A percentile compares a stretch with the other conserved stretches of the same genome.
Conservation (phyloP, 2,888 invertebrate species). For the Pyralis farinalis region DNA sequence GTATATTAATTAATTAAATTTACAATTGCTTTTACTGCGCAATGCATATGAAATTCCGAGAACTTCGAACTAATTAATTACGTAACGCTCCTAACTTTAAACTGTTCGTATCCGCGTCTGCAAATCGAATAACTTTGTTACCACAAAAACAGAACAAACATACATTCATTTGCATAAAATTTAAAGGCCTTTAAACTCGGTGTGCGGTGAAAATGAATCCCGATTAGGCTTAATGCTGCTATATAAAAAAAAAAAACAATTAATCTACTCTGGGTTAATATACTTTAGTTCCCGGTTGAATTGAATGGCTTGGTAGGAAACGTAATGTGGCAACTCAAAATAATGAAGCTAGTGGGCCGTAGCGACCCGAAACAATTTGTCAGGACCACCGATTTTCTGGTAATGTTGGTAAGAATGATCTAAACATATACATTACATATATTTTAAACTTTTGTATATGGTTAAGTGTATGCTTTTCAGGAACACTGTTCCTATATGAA, state of each 20-base stretch:
- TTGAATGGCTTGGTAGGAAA: background rate
- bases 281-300: too few relatives aligned
- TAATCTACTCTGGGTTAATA: too few relatives aligned
- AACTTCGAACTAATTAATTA: background rate
- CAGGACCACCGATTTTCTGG: background rate
- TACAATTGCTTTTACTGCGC: too few relatives aligned
- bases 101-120: background rate
- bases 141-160: background rate
- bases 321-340: background rate
- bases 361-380: conserved; percentile 7
- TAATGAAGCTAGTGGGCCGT: conserved; percentile 2
- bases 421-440: background rate
- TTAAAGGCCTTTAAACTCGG: too few relatives aligned
- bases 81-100: background rate
- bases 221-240: too few relatives aligned
- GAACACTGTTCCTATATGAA: too few relatives aligned
- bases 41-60: background rate
- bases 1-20: too few relatives aligned
- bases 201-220: too few relatives aligned
- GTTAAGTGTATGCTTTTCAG: too few relatives aligned
- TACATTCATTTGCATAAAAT: too few relatives aligned
- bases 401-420: background rate
- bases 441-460: too few relatives aligned
- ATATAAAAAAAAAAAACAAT: too few relatives aligned
- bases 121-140: conserved; percentile 2